A percentile compares a stretch with the other conserved stretches of the same genome.
Evolutionary conservation across 2,113 vertebrate genomes (phyloP).

Genomic region (Sceloporus tristichus): DNA sequence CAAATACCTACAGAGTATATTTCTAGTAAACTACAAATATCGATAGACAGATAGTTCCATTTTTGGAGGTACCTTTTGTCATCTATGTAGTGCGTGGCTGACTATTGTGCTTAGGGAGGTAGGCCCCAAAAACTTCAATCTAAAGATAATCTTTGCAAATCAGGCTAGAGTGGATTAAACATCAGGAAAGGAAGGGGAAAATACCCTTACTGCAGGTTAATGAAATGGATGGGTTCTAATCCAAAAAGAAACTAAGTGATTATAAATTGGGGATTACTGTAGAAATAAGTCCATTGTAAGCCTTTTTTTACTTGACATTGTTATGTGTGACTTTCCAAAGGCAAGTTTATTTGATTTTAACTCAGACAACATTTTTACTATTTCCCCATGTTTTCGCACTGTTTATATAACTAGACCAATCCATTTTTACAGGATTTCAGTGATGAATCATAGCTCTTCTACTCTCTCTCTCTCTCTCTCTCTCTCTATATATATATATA

Average conservation of each 20-base stretch:
- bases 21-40: not conserved
- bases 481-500: slow-evolving; percentile 3
- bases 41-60: not conserved
- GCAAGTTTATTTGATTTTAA: slow-evolving; percentile 64
- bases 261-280: slow-evolving; percentile 74
- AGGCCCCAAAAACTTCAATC: slow-evolving; percentile 63
- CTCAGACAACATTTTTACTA: slow-evolving; percentile 57
- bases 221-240: slow-evolving; percentile 75
- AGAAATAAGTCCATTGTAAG: slow-evolving; percentile 69
- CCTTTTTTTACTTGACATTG: slow-evolving; percentile 67
- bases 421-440: slow-evolving; percentile 52
- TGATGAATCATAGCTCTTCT: slow-evolving; percentile 43
- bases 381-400: slow-evolving; percentile 44
- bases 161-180: slow-evolving; percentile 73
- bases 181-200: slow-evolving; percentile 59
- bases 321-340: slow-evolving; percentile 69
- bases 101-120: slow-evolving; percentile 53
- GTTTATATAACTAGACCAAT: slow-evolving; percentile 62
- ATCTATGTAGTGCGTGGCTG: slow-evolving; percentile 39
- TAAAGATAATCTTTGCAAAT: slow-evolving; percentile 74
- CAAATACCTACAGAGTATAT: not conserved
- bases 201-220: slow-evolving; percentile 73
- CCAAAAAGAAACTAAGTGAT: slow-evolving; percentile 75
- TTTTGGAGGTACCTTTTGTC: slow-evolving; percentile 31
- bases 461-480: not conserved